A percentile compares a stretch with the other conserved stretches of the same genome.
Evolutionary conservation across 2,113 vertebrate species (phyloP).

Genomic region (Romanogobio albipinnatus): DNA sequence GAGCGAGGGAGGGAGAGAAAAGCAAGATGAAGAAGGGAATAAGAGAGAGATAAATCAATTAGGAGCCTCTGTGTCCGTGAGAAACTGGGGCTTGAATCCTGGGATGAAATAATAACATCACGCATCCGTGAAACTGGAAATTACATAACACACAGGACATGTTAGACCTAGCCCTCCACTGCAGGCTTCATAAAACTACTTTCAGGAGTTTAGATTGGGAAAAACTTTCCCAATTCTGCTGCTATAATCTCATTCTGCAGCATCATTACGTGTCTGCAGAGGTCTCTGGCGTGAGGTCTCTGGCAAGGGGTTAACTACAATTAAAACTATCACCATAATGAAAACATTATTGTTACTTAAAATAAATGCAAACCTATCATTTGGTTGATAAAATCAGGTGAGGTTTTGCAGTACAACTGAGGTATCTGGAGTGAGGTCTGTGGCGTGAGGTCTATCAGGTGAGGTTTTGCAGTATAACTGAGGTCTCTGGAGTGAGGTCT

Average conservation of each 20-base stretch:
- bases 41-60: constrained; percentile 30
- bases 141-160: constrained; percentile 23
- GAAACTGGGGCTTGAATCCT: constrained; percentile 8
- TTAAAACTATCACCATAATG: too few relatives aligned
- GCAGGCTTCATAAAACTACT: not conserved
- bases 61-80: constrained; percentile 26
- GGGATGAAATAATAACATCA: constrained; percentile 29
- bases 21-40: constrained; percentile 36
- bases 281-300: not conserved
- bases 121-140: not conserved
- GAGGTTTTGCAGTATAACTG: too few relatives aligned
- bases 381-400: not conserved
- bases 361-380: too few relatives aligned
- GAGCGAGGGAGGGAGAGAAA: constrained; percentile 42
- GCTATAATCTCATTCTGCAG: not conserved
- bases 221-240: not conserved
- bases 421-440: not conserved
- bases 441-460: not conserved
- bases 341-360: too few relatives aligned
- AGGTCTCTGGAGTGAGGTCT: too few relatives aligned
- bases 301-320: too few relatives aligned
- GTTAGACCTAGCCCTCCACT: not conserved
- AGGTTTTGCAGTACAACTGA: not conserved
- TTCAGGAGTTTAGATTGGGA: not conserved
- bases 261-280: not conserved